Conservation (phyloP, 2,113 vertebrate species). For the Dipodomys ordii region DNA sequence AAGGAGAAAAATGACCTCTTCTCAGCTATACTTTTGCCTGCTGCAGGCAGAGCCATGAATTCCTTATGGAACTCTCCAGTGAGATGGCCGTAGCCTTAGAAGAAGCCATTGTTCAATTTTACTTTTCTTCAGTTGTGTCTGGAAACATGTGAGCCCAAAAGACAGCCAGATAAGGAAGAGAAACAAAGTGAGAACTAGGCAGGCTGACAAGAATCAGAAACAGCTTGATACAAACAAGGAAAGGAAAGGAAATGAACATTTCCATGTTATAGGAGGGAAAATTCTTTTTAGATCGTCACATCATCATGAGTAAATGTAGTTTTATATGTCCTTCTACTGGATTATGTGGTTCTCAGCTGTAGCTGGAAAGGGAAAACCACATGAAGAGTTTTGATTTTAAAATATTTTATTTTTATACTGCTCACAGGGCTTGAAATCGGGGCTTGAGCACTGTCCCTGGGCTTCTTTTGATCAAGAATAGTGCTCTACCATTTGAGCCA, state of each 20-base stretch:
- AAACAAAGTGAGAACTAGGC: conserved; percentile 7
- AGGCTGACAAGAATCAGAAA: conserved; percentile 8
- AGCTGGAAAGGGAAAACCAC: neutral
- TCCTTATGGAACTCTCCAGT: neutral
- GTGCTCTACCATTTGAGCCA: too few species aligned
- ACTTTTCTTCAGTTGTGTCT: neutral
- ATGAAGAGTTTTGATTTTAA: neutral
- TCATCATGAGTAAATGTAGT: neutral
- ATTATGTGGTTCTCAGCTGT: neutral
- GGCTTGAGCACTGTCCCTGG: too few species aligned
- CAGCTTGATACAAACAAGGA: neutral
- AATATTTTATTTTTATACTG: too few species aligned
- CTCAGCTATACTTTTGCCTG: neutral
- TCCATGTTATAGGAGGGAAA: neutral
- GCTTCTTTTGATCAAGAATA: too few species aligned
- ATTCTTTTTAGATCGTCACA: conserved; percentile 11
- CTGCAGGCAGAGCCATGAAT: neutral
- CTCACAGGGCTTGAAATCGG: too few species aligned
- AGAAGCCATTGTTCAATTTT: neutral
- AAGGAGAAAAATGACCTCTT: neutral
- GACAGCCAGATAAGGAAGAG: neutral
- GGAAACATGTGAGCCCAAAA: conserved; percentile 11
- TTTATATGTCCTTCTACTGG: neutral
- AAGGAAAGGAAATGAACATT: conserved; percentile 27
- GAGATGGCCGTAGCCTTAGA: neutral